These are phyloP conservation scores for Rutpela maculata DNA, from an alignment of 2,888 invertebrate genomes.

Conservation along the genomic window DNA sequence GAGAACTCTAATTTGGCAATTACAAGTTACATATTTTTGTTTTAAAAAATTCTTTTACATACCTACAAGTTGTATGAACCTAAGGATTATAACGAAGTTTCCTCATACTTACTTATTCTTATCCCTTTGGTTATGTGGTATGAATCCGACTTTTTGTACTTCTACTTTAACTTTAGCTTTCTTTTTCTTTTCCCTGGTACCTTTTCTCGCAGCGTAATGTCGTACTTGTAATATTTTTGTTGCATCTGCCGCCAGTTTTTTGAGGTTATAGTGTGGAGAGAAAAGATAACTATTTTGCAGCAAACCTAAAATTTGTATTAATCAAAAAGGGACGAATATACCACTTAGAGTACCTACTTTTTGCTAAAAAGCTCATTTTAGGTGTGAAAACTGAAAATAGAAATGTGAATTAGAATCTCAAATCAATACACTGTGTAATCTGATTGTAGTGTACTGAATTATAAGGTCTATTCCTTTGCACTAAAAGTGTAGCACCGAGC, in stretches of 20 bases:
- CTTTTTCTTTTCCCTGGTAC: conserved; percentile 85
- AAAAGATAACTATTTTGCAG: conserved; percentile 25
- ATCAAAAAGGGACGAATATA: background rate
- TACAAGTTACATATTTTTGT: too few relatives aligned
- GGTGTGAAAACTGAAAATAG: background rate
- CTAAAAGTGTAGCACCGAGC: too few relatives aligned
- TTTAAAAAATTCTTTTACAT: too few relatives aligned
- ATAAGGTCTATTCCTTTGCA: too few relatives aligned
- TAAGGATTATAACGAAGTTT: too few relatives aligned
- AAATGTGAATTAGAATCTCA: background rate
- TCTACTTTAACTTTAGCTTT: conserved; percentile 86
- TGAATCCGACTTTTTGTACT: conserved; percentile 84
- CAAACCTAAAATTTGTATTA: conserved; percentile 22
- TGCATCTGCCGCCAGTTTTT: conserved; percentile 40
- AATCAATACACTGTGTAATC: too few relatives aligned
- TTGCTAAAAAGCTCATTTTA: conserved; percentile 14
- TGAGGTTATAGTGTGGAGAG: conserved; percentile 37
- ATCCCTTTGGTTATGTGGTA: conserved; percentile 82
- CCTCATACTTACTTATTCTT: conserved; percentile 74
- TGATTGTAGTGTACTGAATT: too few relatives aligned
- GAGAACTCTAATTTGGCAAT: too few relatives aligned
- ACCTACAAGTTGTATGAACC: too few relatives aligned
- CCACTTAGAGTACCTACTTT: background rate
- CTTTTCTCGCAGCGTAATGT: conserved; percentile 87
- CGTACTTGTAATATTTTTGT: conserved; percentile 58